Conservation (phyloP, 53 echinoderm and acorn worm genomes). For the Henricia sp. region DNA sequence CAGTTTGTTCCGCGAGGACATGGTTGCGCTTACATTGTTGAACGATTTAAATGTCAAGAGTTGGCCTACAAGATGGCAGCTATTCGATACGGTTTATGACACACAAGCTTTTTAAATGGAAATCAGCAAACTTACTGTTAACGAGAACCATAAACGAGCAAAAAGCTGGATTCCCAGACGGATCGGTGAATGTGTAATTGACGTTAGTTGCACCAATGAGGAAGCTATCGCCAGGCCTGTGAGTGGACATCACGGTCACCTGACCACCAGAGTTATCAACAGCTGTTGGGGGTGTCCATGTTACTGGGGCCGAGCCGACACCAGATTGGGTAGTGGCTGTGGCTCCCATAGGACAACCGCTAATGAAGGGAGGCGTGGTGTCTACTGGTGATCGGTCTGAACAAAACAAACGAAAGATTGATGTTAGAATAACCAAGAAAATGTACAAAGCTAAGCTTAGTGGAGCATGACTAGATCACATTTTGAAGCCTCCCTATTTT, state of each 20-base stretch:
- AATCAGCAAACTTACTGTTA: slow-evolving; percentile 32
- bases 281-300: slow-evolving; percentile 81
- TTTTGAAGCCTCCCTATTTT: too few relatives aligned
- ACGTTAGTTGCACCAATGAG: slow-evolving; percentile 65
- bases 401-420: neutral
- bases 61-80: too few relatives aligned
- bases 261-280: slow-evolving; percentile 53
- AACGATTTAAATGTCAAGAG: too few relatives aligned
- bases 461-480: too few relatives aligned
- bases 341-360: slow-evolving; percentile 53
- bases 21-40: too few relatives aligned
- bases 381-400: slow-evolving; percentile 18
- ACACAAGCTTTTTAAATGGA: too few relatives aligned
- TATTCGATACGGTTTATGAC: too few relatives aligned
- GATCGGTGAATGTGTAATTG: slow-evolving; percentile 75
- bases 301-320: slow-evolving; percentile 29
- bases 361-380: slow-evolving; percentile 63
- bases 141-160: slow-evolving; percentile 70
- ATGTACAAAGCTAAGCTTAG: too few relatives aligned
- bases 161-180: slow-evolving; percentile 52
- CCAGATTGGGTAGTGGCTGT: slow-evolving; percentile 18
- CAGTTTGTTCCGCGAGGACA: too few relatives aligned
- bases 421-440: too few relatives aligned
- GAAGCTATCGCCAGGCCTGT: slow-evolving; percentile 54
- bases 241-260: slow-evolving; percentile 10